These are phyloP conservation scores for Calephelis perditalis DNA, from an alignment of 2,888 invertebrate species.

Conservation along the genomic window DNA sequence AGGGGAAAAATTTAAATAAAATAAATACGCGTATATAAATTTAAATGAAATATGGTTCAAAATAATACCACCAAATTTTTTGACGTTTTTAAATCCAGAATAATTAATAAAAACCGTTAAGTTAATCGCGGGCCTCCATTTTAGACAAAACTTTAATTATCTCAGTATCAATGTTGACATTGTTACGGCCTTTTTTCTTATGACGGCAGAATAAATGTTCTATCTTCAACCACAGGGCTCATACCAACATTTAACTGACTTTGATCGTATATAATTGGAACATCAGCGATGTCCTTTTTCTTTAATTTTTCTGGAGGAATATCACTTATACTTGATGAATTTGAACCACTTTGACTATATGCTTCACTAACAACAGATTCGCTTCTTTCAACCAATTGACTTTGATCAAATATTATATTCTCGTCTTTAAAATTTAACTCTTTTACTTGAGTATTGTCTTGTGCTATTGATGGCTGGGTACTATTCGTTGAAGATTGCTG, in stretches of 20 bases:
- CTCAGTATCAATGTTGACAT: too few species aligned
- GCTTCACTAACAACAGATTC: not conserved
- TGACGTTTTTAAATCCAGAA: too few species aligned
- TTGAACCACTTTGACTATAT: not conserved
- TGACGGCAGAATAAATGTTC: not conserved
- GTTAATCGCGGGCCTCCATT: too few species aligned
- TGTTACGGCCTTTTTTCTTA: not conserved
- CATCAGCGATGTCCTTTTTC: conserved; percentile 19
- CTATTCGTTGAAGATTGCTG: not conserved
- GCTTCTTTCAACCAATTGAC: conserved; percentile 17
- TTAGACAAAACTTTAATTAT: too few species aligned
- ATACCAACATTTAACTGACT: conserved; percentile 22
- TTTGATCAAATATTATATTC: conserved; percentile 28
- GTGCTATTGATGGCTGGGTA: not conserved
- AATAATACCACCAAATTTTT: too few species aligned
- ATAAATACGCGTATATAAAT: too few species aligned
- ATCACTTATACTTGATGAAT: not conserved
- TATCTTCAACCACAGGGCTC: conserved; percentile 21
- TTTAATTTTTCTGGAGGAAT: not conserved
- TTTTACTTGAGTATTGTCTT: not conserved
- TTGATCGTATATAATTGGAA: conserved; percentile 29
- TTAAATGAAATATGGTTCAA: too few species aligned
- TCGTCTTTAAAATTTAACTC: conserved; percentile 17
- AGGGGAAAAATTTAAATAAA: too few species aligned
- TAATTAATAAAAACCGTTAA: too few species aligned